phyloP scores from a whole-genome alignment of 2,888 invertebrate species.

The Drosophila differens region DNA sequence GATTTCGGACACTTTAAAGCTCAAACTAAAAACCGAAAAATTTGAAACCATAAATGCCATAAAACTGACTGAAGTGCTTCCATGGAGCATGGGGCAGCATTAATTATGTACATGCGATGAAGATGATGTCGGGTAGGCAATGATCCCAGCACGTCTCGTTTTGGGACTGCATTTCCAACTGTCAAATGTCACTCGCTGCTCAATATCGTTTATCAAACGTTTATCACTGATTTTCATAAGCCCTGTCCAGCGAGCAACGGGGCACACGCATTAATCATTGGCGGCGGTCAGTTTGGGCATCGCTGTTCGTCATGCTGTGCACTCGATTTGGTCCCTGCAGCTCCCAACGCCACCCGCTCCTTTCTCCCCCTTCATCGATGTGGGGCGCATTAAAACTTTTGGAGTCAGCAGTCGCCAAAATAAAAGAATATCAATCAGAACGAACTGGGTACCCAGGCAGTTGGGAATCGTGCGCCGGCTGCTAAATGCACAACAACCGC shows the following conservation, averaged over 20 bases:
- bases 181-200: constrained; percentile 68
- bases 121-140: constrained; percentile 26
- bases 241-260: constrained; percentile 34
- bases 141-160: constrained; percentile 12
- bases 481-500: constrained; percentile 63
- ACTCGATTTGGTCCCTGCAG: constrained; percentile 28
- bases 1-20: constrained; percentile 66
- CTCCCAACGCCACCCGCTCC: neutral
- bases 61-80: constrained; percentile 52
- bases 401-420: constrained; percentile 29
- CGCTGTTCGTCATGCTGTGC: constrained; percentile 72
- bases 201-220: constrained; percentile 69
- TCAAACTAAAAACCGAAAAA: constrained; percentile 11
- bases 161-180: constrained; percentile 40
- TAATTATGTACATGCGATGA: constrained; percentile 47
- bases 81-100: constrained; percentile 29
- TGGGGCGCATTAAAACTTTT: constrained; percentile 25
- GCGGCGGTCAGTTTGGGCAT: constrained; percentile 51
- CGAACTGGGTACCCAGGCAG: neutral
- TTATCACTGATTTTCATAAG: constrained; percentile 71
- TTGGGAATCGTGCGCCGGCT: constrained; percentile 12
- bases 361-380: neutral
- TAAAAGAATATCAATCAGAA: constrained; percentile 16
- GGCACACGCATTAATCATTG: constrained; percentile 67
- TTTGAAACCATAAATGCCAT: constrained; percentile 62